phyloP scores from a whole-genome alignment of 1,140 invertebrate genomes.

The Zaprionus camerounensis region DNA sequence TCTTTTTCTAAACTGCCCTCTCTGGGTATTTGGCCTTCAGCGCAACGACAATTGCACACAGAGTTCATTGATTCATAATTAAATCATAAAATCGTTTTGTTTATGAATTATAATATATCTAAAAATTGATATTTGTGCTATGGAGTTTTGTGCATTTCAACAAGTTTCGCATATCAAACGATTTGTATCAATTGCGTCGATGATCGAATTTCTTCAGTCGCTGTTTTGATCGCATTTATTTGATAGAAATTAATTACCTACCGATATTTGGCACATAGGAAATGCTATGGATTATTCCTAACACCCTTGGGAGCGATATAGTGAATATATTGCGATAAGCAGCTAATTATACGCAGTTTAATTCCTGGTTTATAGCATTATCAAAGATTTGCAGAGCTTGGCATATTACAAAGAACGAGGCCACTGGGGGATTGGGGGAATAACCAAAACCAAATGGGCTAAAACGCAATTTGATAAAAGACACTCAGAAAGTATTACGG shows the following conservation, averaged over 20 bases:
- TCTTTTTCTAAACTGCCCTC: conserved; percentile 32
- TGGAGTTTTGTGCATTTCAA: conserved; percentile 8
- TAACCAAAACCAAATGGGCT: conserved; percentile 29
- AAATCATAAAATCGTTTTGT: conserved; percentile 55
- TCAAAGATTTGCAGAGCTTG: neutral
- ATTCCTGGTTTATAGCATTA: too few relatives aligned
- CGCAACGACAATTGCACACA: conserved; percentile 34
- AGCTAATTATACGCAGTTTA: too few relatives aligned
- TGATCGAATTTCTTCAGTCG: neutral
- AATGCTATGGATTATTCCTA: too few relatives aligned
- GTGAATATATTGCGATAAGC: too few relatives aligned
- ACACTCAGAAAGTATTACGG: conserved; percentile 24
- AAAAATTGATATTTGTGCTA: conserved; percentile 15
- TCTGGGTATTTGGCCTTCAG: conserved; percentile 67
- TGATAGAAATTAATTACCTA: neutral
- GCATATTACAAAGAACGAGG: conserved; percentile 39
- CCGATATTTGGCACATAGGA: neutral
- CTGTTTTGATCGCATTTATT: neutral
- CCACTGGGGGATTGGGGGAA: conserved; percentile 55
- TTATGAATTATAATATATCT: conserved; percentile 37
- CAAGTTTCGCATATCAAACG: too few relatives aligned
- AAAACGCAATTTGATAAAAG: conserved; percentile 35
- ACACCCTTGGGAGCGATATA: too few relatives aligned
- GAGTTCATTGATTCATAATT: conserved; percentile 78
- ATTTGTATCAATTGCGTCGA: neutral